Conservation (phyloP, 2,888 invertebrate genomes). For the Hemithea aestivaria region DNA sequence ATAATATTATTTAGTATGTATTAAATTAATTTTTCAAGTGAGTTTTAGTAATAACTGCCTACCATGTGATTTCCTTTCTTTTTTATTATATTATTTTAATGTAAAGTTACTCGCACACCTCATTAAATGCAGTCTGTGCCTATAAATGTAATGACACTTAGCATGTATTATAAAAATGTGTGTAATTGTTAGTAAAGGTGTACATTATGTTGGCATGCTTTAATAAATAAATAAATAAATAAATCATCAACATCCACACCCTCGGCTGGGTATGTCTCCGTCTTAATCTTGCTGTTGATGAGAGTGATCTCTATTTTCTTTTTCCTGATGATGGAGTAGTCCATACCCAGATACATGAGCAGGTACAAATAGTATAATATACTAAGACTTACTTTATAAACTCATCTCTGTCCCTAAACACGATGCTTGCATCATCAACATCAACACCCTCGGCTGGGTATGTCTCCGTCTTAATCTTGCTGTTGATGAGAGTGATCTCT, state of each 20-base stretch:
- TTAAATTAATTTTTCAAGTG: too few species aligned
- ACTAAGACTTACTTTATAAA: constrained; percentile 64
- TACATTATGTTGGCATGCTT: too few species aligned
- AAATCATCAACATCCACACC: constrained; percentile 48
- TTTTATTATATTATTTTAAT: too few species aligned
- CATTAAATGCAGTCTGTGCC: too few species aligned
- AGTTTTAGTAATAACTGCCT: too few species aligned
- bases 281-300: constrained; percentile 50
- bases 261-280: constrained; percentile 59
- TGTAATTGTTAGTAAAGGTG: too few species aligned
- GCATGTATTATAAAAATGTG: too few species aligned
- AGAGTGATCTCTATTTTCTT: constrained; percentile 57
- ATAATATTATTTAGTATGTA: too few species aligned
- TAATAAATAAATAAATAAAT: too few species aligned
- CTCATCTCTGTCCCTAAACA: constrained; percentile 53
- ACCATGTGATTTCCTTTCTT: too few species aligned
- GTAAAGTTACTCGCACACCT: too few species aligned
- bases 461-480: constrained; percentile 52
- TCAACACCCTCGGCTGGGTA: constrained; percentile 54
- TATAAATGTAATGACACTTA: too few species aligned
- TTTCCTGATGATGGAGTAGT: constrained; percentile 55
- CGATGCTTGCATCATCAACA: constrained; percentile 57
- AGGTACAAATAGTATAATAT: constrained; percentile 57
- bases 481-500: constrained; percentile 54
- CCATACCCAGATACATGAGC: constrained; percentile 67